A percentile compares a stretch with the other conserved stretches of the same genome.
phyloP scores from a whole-genome alignment of 2,888 invertebrate species.

The Megaustenia siamemsis region DNA sequence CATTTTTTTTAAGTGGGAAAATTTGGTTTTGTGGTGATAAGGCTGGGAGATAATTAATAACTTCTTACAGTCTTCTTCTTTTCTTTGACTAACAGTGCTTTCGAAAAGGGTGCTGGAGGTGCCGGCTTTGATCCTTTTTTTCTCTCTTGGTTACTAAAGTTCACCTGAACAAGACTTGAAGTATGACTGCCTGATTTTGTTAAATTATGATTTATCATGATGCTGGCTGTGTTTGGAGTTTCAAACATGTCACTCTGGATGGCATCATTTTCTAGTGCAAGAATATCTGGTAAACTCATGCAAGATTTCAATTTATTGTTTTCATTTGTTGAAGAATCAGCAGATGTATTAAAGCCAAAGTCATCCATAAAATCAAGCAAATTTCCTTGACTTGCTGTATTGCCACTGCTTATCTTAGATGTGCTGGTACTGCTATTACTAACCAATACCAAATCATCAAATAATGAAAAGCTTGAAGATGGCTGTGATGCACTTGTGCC shows the following conservation, averaged over 20 bases:
- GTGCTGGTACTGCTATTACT: not conserved
- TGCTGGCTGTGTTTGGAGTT: not conserved
- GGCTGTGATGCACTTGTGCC: conserved; percentile 5
- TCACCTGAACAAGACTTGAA: conserved; percentile 19
- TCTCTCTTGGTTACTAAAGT: not conserved
- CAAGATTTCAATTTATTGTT: conserved; percentile 4
- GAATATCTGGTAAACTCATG: conserved; percentile 41
- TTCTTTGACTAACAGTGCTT: not conserved
- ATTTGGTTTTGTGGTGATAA: no score
- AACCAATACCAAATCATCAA: conserved; percentile 27
- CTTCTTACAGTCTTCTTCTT: conserved; percentile 32
- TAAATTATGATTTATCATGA: not conserved
- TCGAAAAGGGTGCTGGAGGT: not conserved
- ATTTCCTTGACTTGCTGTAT: not conserved
- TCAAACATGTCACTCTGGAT: conserved; percentile 3
- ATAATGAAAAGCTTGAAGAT: not conserved
- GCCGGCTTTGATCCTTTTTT: conserved; percentile 24
- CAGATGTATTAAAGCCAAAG: not conserved
- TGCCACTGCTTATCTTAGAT: not conserved
- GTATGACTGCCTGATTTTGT: not conserved
- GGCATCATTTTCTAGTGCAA: conserved; percentile 34
- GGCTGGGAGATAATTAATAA: not conserved
- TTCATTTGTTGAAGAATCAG: not conserved
- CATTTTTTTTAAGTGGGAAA: no score
- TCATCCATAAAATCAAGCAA: conserved; percentile 19